Evolutionary conservation across 2,888 invertebrate genomes (phyloP), one percentile per base, ranked within the genome.

Genomic region (Xylota sylvarum): DNA sequence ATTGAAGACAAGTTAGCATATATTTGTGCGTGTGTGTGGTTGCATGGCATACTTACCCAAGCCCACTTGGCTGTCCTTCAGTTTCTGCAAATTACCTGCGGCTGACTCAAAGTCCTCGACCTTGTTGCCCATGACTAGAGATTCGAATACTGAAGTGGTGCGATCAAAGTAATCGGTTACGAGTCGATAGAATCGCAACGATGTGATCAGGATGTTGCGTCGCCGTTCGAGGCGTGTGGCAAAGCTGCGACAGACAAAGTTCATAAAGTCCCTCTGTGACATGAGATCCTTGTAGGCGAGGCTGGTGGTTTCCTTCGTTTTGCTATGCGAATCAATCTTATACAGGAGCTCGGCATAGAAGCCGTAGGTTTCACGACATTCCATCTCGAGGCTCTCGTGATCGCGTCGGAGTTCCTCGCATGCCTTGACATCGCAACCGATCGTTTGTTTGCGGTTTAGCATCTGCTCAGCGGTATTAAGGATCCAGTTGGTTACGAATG

Each of bases 251-350:
- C 96, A 96, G 0, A 96, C 95, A 83, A 96, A 96, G 92, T 97
- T 96, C 96, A 97, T 96, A 90, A 96, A 96, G 90, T 96, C 96
- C 85, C 95, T 94, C 89, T 96, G 96, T 0, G 96, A 95, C 83
- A 94, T 93, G 60, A 97, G 92, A 91, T 96, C 96, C 89, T 94
- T 94, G 52, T 94, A 94, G 52, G 93, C 93, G 35, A 89, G 83
- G 12, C 85, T 79, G 55, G 62, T 27, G 2, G 60, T 69, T 0
- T 86, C 88, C 58, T 89, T 90, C 4, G 67, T 56, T 40, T 82
- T 83, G 58, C 74, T 7, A 89, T 90, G 69, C 56, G 93, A 93
- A 62, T 95, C 95, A 65, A 96, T 95, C 91, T 95, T 95, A 90
- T 96, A 96, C 10, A 96, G 93, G 55, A 97, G 91, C 90, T 97